phyloP scores from a whole-genome alignment of 2,888 invertebrate species.

The Teleogryllus oceanicus region DNA sequence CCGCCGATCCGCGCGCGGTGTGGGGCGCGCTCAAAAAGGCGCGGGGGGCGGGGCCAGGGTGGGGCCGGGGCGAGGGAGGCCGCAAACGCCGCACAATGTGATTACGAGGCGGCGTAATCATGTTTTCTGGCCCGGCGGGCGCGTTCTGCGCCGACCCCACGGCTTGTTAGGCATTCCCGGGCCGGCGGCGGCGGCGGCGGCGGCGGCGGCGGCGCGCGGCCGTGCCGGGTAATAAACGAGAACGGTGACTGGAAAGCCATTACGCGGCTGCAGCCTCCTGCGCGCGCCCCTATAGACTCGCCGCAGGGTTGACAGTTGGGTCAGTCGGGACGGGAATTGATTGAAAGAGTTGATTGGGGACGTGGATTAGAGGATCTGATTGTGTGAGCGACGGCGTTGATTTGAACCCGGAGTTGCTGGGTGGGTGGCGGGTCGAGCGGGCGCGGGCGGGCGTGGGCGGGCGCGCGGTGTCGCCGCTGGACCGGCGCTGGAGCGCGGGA shows the following conservation, averaged over 20 bases:
- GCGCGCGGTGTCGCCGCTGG: not conserved
- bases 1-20: too few species aligned
- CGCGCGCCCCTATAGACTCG: not conserved
- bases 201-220: not conserved
- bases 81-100: not conserved
- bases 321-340: not conserved
- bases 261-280: not conserved
- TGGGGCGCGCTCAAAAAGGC: too few species aligned
- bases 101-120: slow-evolving; percentile 3
- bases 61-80: not conserved
- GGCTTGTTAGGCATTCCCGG: not conserved
- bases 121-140: slow-evolving; percentile 11
- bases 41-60: not conserved
- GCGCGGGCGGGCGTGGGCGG: not conserved
- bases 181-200: not conserved
- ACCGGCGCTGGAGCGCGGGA: not conserved
- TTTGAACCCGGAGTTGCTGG: not conserved
- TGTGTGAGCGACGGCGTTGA: not conserved
- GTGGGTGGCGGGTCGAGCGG: not conserved
- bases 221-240: not conserved
- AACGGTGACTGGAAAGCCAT: slow-evolving; percentile 18
- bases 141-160: slow-evolving; percentile 3
- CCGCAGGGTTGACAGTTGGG: not conserved
- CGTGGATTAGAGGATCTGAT: not conserved
- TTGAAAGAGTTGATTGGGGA: slow-evolving; percentile 3